Conservation (phyloP, 1,140 invertebrate species). For the Cotesia vestalis region DNA sequence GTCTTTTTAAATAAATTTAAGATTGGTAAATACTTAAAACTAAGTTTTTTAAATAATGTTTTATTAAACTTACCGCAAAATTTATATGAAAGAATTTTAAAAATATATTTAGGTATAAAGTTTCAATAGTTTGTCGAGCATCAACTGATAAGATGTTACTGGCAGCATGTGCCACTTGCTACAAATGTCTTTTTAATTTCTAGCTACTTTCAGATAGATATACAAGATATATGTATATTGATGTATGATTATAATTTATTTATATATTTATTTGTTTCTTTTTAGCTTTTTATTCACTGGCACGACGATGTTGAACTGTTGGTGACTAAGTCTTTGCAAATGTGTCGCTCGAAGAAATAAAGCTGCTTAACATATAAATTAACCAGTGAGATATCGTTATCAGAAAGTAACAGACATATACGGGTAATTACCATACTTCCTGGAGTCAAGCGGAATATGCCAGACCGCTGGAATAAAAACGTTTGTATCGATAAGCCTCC, state of each 20-base stretch:
- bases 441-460: constrained; percentile 30
- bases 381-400: constrained; percentile 50
- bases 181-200: constrained; percentile 11
- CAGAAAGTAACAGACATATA: constrained; percentile 47
- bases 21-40: too few species aligned
- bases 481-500: too few species aligned
- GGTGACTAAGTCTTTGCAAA: background rate
- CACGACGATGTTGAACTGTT: background rate
- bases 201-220: background rate
- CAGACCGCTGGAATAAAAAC: too few species aligned
- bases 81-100: background rate
- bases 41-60: too few species aligned
- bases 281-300: constrained; percentile 1
- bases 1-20: background rate
- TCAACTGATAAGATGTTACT: background rate
- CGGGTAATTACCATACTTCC: constrained; percentile 59
- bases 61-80: constrained; percentile 10
- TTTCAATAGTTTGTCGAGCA: background rate
- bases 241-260: background rate
- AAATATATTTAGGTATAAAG: constrained; percentile 7
- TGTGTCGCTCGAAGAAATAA: background rate
- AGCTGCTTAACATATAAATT: constrained; percentile 50
- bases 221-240: background rate
- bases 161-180: constrained; percentile 2
- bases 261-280: background rate